These are phyloP conservation scores for Stomatorhinus ivindoensis DNA, from an alignment of 2,113 vertebrate genomes.

Conservation along the genomic window DNA sequence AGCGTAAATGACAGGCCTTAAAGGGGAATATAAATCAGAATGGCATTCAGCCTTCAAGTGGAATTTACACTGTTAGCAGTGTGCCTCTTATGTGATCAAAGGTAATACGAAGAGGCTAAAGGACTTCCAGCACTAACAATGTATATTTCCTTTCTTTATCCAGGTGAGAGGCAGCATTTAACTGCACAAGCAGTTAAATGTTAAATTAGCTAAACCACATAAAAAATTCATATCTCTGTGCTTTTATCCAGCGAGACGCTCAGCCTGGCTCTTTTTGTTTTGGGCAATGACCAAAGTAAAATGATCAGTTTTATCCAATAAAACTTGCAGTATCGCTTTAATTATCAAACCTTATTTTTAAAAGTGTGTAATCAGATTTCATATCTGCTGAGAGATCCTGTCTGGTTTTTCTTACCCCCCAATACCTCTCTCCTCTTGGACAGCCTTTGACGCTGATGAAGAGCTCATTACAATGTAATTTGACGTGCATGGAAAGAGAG, in stretches of 20 bases:
- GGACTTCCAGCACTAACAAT: background rate
- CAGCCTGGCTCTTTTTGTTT: background rate
- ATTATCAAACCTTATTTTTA: background rate
- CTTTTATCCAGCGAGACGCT: background rate
- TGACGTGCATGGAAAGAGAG: background rate
- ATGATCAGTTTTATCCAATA: background rate
- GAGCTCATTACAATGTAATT: background rate
- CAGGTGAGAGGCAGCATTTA: background rate
- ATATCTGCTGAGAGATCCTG: background rate
- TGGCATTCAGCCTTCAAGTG: slow-evolving; percentile 6
- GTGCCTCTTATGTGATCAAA: slow-evolving; percentile 1
- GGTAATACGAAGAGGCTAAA: background rate
- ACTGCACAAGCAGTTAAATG: background rate
- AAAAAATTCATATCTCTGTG: background rate
- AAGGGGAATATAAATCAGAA: slow-evolving; percentile 10
- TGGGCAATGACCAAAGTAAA: background rate
- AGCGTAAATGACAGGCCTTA: background rate
- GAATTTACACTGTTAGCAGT: slow-evolving; percentile 9
- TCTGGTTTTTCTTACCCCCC: background rate
- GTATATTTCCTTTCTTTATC: background rate
- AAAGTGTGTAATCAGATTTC: slow-evolving; percentile 1
- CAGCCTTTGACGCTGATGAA: background rate
- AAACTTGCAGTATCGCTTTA: background rate
- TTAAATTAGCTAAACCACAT: background rate
- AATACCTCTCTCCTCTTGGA: background rate